Conservation (phyloP, 2,113 vertebrate genomes). For the Raja brachyura region DNA sequence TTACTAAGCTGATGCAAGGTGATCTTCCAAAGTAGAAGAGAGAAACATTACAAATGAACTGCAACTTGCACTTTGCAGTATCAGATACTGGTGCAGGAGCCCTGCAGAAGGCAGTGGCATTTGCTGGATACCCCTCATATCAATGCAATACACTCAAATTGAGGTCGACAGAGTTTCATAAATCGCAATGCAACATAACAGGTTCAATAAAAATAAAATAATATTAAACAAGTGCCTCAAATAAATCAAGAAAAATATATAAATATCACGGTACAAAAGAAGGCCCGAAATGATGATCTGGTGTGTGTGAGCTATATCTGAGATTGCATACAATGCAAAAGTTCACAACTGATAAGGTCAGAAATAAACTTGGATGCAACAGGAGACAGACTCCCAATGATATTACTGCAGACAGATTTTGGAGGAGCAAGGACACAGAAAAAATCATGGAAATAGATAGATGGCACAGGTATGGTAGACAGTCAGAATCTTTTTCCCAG, state of each 20-base stretch:
- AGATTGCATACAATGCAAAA: background rate
- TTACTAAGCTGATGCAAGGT: background rate
- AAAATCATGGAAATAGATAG: background rate
- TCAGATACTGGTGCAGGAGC: background rate
- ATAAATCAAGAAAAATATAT: background rate
- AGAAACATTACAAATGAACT: background rate
- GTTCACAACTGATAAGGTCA: background rate
- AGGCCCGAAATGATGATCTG: background rate
- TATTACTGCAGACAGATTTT: background rate
- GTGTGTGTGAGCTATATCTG: background rate
- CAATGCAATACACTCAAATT: background rate
- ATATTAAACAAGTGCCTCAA: background rate
- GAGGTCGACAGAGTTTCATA: background rate
- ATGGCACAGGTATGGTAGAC: too few species aligned
- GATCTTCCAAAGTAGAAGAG: background rate
- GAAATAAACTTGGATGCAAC: background rate
- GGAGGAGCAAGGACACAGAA: background rate
- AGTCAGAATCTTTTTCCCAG: too few species aligned
- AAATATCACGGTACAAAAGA: slow-evolving; percentile 1
- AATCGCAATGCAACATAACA: background rate
- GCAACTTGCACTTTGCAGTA: background rate
- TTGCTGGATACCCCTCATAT: background rate
- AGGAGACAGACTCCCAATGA: background rate
- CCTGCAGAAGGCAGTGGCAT: background rate
- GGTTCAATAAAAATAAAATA: background rate